Evolutionary conservation across 2,797 vertebrate species (phyloP).

Genomic region (Danio aesculapii): DNA sequence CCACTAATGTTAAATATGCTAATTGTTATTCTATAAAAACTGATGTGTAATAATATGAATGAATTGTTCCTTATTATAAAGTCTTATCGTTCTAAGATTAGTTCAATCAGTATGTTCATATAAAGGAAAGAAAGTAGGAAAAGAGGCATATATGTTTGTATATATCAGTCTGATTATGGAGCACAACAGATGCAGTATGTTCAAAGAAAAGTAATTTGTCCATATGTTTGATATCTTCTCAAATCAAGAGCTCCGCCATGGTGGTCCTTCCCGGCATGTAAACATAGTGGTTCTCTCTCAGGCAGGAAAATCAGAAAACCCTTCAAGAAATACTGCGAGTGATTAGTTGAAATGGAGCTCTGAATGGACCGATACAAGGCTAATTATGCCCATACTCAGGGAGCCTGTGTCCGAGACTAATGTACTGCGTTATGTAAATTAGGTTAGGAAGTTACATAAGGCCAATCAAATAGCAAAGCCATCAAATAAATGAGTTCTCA

Average conservation of each 20-base stretch:
- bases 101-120: background rate
- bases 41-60: background rate
- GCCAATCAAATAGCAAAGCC: constrained; percentile 68
- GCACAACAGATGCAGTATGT: background rate
- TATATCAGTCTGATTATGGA: background rate
- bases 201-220: constrained; percentile 1
- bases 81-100: background rate
- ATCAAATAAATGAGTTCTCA: constrained; percentile 53
- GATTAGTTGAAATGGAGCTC: constrained; percentile 69
- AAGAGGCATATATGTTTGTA: background rate
- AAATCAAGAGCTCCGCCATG: background rate
- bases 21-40: too few species aligned
- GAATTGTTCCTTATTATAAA: background rate
- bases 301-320: background rate
- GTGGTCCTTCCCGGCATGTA: background rate
- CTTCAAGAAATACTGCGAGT: constrained; percentile 60
- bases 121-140: background rate
- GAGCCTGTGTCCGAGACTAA: constrained; percentile 70
- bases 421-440: constrained; percentile 71
- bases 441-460: constrained; percentile 73
- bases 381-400: constrained; percentile 74
- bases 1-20: too few species aligned
- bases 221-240: constrained; percentile 5
- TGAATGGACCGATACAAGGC: constrained; percentile 59
- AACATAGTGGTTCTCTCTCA: background rate